These are phyloP conservation scores for Porites lutea DNA, from an alignment of 64 coral and sea anemone species.

Conservation along the genomic window DNA sequence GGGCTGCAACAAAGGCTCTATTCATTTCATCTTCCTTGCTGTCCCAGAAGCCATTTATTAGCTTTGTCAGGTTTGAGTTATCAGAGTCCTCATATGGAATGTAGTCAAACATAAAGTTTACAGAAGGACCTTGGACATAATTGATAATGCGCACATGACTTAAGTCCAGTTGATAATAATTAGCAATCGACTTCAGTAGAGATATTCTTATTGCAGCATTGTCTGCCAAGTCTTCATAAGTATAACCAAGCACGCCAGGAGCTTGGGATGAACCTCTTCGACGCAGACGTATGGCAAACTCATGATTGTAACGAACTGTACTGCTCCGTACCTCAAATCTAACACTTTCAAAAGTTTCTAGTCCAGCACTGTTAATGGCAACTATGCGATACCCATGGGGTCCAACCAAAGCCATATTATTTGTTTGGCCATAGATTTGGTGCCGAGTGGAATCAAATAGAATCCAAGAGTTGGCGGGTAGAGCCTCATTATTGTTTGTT, in stretches of 20 bases:
- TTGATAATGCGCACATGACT: constrained; percentile 36
- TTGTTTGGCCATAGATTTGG: constrained; percentile 42
- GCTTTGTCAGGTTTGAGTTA: not conserved
- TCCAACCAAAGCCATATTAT: not conserved
- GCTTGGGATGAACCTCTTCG: no score
- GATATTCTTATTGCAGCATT: not conserved
- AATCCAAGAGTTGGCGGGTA: constrained; percentile 52
- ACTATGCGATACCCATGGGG: constrained; percentile 36
- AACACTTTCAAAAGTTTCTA: constrained; percentile 22
- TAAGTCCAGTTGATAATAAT: constrained; percentile 21
- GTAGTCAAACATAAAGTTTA: constrained; percentile 56
- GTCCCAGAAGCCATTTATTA: constrained; percentile 34
- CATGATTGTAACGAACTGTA: constrained; percentile 41
- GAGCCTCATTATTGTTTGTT: constrained; percentile 9
- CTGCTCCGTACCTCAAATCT: constrained; percentile 1
- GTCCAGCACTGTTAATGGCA: constrained; percentile 32
- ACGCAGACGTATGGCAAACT: not conserved
- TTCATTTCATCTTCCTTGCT: not conserved
- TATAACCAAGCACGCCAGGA: no score
- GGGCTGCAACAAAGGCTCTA: not conserved
- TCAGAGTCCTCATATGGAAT: constrained; percentile 72
- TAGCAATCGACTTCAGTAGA: constrained; percentile 43
- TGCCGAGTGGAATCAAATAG: constrained; percentile 26
- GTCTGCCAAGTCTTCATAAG: not conserved
- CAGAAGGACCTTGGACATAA: constrained; percentile 36